Base-by-base conservation (phyloP, 1,140 invertebrate genomes). In the Drosophila ogumai region DNA sequence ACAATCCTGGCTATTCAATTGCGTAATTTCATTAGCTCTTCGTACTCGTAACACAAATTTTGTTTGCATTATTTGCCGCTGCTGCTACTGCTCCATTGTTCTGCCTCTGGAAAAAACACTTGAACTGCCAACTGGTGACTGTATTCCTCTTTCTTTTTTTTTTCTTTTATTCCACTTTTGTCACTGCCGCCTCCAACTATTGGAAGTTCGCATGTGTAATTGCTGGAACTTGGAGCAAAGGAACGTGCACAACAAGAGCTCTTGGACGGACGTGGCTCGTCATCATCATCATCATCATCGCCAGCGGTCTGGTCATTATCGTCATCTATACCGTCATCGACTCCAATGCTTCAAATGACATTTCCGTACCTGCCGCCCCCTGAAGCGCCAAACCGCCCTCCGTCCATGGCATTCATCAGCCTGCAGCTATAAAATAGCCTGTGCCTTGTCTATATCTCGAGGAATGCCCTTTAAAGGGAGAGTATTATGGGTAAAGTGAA, bases 231-330 rank as follows among this genome's bases (percentile, higher is more conserved):
- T 38, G 49, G 58, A 46, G 19, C 32, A 28, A 49, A 63, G 79
- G 69, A 86, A 86, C 82, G 82, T 86, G 84, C 82, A 86, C 79
- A 87, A 86, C 75, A 79, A 74, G 79, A 67, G 66, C 63, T 69
- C 40, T 43, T 65, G 41, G 47, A 76, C 55, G 80, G 75, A 82
- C 80, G 60, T 56, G n/a, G 77, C 58, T 72, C 67, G 69, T 82
- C 80, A 78, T 82, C 60, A 55, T 64, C 63, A 75, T 77, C 72
- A 31, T 41, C 52, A 8, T 34, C 43, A n/a, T 41, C 3, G 25
- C 28, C 59, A 57, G 41, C 1, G 49, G 0, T 52, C 12, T 34
- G 31, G 50, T 54, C 60, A 63, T 75, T 59, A 75, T 81, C 68
- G 32, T 49, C 50, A 49, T 72, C 61, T 32, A 59, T 52, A 60